Conservation (phyloP, 2,797 vertebrate genomes). For the Buceros bicornis region DNA sequence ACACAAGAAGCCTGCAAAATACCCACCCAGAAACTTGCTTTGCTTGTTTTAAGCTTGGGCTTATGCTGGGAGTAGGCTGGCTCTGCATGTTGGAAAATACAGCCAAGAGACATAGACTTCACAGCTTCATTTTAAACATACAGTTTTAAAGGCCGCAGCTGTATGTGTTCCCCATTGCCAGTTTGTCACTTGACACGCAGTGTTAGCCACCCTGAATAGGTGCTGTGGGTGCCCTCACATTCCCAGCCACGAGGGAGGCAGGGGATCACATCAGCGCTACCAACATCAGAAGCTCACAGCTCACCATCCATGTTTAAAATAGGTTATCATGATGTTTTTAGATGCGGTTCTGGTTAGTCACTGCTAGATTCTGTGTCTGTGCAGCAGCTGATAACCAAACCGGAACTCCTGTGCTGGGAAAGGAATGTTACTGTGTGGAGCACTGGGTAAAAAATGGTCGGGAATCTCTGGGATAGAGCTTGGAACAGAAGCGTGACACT, state of each 20-base stretch:
- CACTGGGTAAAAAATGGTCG: background rate
- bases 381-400: background rate
- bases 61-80: background rate
- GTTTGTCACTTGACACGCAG: background rate
- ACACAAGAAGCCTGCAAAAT: background rate
- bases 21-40: background rate
- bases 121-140: background rate
- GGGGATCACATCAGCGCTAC: background rate
- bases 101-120: background rate
- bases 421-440: background rate
- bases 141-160: background rate
- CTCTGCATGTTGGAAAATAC: background rate
- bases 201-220: background rate
- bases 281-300: background rate
- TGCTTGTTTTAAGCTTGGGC: background rate
- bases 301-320: background rate
- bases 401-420: background rate
- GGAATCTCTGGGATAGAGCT: background rate
- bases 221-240: background rate
- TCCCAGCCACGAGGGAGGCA: background rate
- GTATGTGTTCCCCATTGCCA: background rate
- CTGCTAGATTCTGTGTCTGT: background rate
- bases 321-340: fast-evolving
- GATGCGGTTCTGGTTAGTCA: background rate
- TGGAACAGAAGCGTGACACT: background rate